phyloP scores from a whole-genome alignment of 1,140 invertebrate genomes.

The Pteromalus puparum region DNA sequence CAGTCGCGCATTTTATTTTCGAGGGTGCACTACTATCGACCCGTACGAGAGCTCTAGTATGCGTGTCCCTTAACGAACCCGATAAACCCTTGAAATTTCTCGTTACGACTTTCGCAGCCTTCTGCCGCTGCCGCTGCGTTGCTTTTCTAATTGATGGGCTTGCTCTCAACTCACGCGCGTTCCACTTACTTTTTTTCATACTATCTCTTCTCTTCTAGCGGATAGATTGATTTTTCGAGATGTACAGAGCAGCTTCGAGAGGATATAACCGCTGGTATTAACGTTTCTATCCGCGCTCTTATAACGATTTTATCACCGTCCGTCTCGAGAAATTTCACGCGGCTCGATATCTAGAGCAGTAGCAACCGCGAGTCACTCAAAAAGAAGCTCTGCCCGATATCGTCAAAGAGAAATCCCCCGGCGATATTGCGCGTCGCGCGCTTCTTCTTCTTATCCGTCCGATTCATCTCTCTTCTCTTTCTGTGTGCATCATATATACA shows the following conservation, averaged over 20 bases:
- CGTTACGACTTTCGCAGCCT: neutral
- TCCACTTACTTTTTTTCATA: too few species aligned
- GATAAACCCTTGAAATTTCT: conserved; percentile 19
- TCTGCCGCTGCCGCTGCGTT: neutral
- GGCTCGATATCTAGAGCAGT: neutral
- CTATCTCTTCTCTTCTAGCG: too few species aligned
- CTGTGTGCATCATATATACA: neutral
- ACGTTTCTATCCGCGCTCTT: neutral
- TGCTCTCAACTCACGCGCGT: too few species aligned
- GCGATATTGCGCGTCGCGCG: neutral
- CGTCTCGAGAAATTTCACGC: too few species aligned
- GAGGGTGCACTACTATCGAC: neutral
- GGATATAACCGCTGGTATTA: neutral
- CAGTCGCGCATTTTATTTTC: neutral
- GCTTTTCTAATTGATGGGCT: neutral
- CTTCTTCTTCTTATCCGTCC: neutral
- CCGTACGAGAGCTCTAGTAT: neutral
- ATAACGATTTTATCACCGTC: neutral
- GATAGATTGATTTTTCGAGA: too few species aligned
- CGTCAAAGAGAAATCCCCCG: neutral
- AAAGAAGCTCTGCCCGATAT: neutral
- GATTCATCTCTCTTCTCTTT: neutral
- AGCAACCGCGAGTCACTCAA: neutral
- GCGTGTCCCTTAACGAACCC: neutral
- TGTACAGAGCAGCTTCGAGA: too few species aligned